These are phyloP conservation scores for Archips xylosteana DNA, from an alignment of 2,888 invertebrate species.

Conservation along the genomic window DNA sequence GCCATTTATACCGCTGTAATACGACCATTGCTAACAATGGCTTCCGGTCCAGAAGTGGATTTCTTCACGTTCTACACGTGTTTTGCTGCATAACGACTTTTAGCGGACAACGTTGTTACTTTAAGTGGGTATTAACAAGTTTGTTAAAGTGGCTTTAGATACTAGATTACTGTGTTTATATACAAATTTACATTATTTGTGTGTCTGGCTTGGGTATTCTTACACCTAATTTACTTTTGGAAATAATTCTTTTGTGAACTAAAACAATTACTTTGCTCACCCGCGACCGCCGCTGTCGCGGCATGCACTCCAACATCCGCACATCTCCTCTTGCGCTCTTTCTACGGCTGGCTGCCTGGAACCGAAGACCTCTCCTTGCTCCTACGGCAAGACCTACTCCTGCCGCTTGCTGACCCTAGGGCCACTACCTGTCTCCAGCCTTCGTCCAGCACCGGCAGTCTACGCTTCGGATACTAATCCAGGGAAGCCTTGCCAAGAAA, in stretches of 20 bases:
- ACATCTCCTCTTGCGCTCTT: too few relatives aligned
- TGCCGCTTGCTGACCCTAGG: too few relatives aligned
- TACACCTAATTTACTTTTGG: background rate
- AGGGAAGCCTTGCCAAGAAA: too few relatives aligned
- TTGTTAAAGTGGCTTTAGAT: conserved; percentile 1
- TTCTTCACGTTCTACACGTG: conserved; percentile 34
- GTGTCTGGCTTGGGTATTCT: background rate
- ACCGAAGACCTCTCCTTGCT: too few relatives aligned
- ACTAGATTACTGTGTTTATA: background rate
- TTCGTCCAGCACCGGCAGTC: too few relatives aligned
- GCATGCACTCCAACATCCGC: too few relatives aligned
- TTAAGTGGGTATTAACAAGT: conserved; percentile 1
- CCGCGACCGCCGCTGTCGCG: too few relatives aligned
- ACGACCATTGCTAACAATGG: conserved; percentile 36
- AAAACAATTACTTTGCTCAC: too few relatives aligned
- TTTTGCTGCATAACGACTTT: conserved; percentile 25
- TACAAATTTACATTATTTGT: background rate
- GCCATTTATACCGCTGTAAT: conserved; percentile 26
- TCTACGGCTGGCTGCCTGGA: too few relatives aligned
- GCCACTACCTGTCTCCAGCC: too few relatives aligned
- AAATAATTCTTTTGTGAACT: background rate
- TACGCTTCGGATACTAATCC: too few relatives aligned
- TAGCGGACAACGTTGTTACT: background rate
- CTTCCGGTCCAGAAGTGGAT: conserved; percentile 29
- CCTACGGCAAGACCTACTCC: too few relatives aligned